Base-by-base conservation (phyloP, 2,888 invertebrate genomes). In the Volucella inflata region DNA sequence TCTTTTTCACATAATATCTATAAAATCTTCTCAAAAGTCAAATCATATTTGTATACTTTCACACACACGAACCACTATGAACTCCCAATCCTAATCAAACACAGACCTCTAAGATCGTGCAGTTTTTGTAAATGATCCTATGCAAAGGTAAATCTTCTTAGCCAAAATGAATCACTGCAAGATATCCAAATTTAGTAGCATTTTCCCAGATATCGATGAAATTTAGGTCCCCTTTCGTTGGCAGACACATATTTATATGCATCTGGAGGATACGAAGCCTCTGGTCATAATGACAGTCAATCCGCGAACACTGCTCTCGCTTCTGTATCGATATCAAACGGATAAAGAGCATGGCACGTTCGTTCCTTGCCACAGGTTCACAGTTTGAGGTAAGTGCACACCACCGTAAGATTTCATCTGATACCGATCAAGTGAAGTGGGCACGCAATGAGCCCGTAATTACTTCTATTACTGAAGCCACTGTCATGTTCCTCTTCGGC, bases 371-470 rank as follows among this genome's bases (percentile, higher is more conserved):
- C 65, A 71, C 71, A 65, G 71, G 76, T 71, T 71, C 71, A 82
- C 82, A 70, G 71, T 71, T 71, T 64, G 57, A 80, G 50, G 80
- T 80, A 74, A 80, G 67, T 74, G 80, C 78, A 65, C 83, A 60
- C 67, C 82, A 60, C 62, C 78, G 78, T 75, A 76, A 81, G 77
- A 80, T 85, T 51, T 81, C 81, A 81, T 81, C 85, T 85, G 85
- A 85, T 85, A 85, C 80, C 72, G 85, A 85, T 85, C 85, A 81
- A 85, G 85, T 85, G 85, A 85, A 85, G 85, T 85, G 85, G 85
- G 85, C 85, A 85, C 85, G 85, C 85, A 85, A 85, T 85, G 85
- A 85, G 85, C 81, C 81, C 85, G 80, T 85, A 85, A 85, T 85
- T 85, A 85, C 85, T 85, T 85, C 80, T 81, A 85, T 85, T 85